Base-by-base conservation (phyloP, 2,113 vertebrate genomes). In the Meleagris gallopavo region DNA sequence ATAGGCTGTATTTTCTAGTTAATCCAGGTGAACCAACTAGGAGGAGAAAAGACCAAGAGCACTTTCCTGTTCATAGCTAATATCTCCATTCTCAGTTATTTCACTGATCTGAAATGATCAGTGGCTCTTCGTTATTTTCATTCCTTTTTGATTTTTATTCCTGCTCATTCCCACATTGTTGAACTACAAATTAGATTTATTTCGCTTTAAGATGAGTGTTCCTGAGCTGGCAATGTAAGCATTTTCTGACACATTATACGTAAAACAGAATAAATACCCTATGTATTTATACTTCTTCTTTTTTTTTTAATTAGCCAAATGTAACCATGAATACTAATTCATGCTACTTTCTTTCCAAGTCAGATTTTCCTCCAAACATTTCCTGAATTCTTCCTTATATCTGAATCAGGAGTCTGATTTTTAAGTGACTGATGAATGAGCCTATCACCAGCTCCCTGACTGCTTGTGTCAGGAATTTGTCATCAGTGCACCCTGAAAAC, bases 201-300 rank as follows among this genome's bases (percentile, higher is more conserved):
- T 60, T 41, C 12, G 73, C 75, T 97, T 87, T 88, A 79, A 92
- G 65, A 57, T 36, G 54, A 75, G 36, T 77, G 32, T 38, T 91
- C 46, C 76, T 83, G 86, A 90, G 38, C 1, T 88, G 45, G 77
- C 70, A 78, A 38, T 19, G 79, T 10, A 16, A 65, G 96, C 89
- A 85, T 72, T 87, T 76, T 91, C 87, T 94, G 85, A 46, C 89
- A 88, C 72, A 41, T 82, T 74, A 79, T 89, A 79, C 52, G 90
- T 48, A 48, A 48, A 48, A 22, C 21, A 77, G 22, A 40, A 6
- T 4, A 50, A 61, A 85, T 60, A 34, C 38, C 36, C 76, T 79
- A 70, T 80, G 34, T 50, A 50, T 50, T 50, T 50, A 79, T 14
- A 54, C 14, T 54, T 54, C 11, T 27, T 29, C 14, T 29, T 52